Evolutionary conservation across 2,113 vertebrate genomes (phyloP).

Genomic region (Verasper variegatus): DNA sequence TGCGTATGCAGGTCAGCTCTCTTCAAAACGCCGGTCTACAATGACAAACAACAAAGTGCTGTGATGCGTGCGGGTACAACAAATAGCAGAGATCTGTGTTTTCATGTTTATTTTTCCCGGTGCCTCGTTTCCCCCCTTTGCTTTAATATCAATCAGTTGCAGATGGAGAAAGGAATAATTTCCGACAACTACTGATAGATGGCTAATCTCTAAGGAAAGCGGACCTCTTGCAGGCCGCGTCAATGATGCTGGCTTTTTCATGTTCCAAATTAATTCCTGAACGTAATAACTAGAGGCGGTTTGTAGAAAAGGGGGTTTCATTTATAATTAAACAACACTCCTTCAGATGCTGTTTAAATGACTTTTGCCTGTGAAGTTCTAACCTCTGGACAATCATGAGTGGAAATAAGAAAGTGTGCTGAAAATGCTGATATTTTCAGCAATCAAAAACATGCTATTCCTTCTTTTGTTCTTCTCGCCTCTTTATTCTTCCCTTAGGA

Average conservation of each 20-base stretch:
- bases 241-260: constrained; percentile 65
- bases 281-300: constrained; percentile 63
- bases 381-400: constrained; percentile 42
- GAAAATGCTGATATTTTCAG: constrained; percentile 6
- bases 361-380: constrained; percentile 45
- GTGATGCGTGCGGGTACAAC: constrained; percentile 47
- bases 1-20: constrained; percentile 68
- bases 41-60: constrained; percentile 54
- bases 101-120: constrained; percentile 23
- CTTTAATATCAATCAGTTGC: constrained; percentile 55
- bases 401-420: constrained; percentile 2
- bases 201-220: constrained; percentile 69
- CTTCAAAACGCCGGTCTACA: constrained; percentile 53
- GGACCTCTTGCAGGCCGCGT: constrained; percentile 51
- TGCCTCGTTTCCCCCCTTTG: constrained; percentile 43
- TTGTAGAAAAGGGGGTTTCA: constrained; percentile 58
- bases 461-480: constrained; percentile 18
- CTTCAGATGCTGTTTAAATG: constrained; percentile 54
- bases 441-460: background rate
- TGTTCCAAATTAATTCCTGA: constrained; percentile 71
- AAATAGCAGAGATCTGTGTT: constrained; percentile 49
- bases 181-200: constrained; percentile 67
- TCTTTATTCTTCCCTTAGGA: constrained; percentile 25
- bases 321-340: constrained; percentile 70
- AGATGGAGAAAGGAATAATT: constrained; percentile 70